Conservation (phyloP, 2,113 vertebrate species). For the Barnardius zonarius region DNA sequence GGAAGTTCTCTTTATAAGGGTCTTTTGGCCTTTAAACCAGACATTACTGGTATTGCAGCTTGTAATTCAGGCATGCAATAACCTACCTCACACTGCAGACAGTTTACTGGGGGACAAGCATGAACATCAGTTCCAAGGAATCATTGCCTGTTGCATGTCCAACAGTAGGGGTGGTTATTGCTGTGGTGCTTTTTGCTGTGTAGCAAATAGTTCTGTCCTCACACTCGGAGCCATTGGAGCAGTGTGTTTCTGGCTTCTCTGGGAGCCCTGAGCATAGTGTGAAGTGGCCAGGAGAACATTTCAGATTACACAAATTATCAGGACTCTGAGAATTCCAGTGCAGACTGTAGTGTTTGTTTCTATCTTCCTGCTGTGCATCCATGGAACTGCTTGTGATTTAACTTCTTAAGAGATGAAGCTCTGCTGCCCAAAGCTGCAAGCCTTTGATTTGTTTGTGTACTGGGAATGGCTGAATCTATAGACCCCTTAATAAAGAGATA, state of each 20-base stretch:
- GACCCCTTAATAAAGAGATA: background rate
- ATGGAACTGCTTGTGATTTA: background rate
- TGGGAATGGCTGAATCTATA: background rate
- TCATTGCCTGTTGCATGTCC: background rate
- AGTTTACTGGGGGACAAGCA: background rate
- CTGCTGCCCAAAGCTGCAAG: background rate
- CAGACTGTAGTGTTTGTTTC: background rate
- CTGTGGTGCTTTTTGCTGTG: background rate
- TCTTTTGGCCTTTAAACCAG: background rate
- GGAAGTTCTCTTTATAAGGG: background rate
- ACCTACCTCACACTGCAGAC: background rate
- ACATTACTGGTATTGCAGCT: background rate
- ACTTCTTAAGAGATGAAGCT: background rate
- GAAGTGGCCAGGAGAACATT: background rate
- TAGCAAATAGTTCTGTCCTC: background rate
- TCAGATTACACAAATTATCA: background rate
- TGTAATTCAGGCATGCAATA: background rate
- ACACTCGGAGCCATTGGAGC: background rate
- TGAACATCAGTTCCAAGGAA: background rate
- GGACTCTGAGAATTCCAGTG: background rate
- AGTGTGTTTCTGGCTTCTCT: background rate
- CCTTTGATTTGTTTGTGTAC: background rate
- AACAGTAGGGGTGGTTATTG: background rate
- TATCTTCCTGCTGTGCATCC: background rate
- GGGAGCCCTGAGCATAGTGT: background rate